These are phyloP conservation scores for Propsilocerus akamusi DNA, from an alignment of 1,140 invertebrate genomes.

Conservation along the genomic window DNA sequence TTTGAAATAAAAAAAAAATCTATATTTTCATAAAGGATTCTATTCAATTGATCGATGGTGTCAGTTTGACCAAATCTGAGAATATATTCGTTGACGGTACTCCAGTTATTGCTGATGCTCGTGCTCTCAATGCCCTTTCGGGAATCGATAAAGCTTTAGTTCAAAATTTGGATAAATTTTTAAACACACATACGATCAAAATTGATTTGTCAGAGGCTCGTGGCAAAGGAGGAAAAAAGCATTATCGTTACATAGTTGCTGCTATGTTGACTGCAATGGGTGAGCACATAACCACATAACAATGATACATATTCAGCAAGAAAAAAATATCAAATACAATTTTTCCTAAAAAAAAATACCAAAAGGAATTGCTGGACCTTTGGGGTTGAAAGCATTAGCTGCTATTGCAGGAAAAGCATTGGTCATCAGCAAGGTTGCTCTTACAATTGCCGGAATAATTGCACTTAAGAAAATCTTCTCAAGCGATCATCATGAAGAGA, in stretches of 20 bases:
- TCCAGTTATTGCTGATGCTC: slow-evolving; percentile 16
- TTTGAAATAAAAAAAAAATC: slow-evolving; percentile 8
- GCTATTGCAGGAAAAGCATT: slow-evolving; percentile 44
- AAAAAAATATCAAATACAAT: no score
- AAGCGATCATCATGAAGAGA: slow-evolving; percentile 34
- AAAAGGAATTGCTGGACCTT: slow-evolving; percentile 35
- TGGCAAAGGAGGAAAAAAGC: not conserved
- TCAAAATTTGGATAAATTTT: slow-evolving; percentile 17
- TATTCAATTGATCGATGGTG: slow-evolving; percentile 33
- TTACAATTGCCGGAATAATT: slow-evolving; percentile 46
- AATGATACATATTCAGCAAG: no score
- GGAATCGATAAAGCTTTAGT: slow-evolving; percentile 18
- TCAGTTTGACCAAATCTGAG: slow-evolving; percentile 33
- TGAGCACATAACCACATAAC: no score
- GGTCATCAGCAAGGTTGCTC: slow-evolving; percentile 43
- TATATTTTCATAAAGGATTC: slow-evolving; percentile 25
- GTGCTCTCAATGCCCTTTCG: slow-evolving; percentile 14
- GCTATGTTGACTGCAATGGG: not conserved
- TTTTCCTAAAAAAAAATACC: no score
- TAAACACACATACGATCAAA: slow-evolving; percentile 19
- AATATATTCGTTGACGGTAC: slow-evolving; percentile 24
- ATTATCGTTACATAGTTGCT: not conserved
- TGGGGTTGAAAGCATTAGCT: slow-evolving; percentile 37
- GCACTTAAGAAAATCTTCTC: slow-evolving; percentile 48
- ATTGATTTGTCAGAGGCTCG: slow-evolving; percentile 14